Conservation (phyloP, 1,140 invertebrate species). For the Leguminivora glycinivorella region DNA sequence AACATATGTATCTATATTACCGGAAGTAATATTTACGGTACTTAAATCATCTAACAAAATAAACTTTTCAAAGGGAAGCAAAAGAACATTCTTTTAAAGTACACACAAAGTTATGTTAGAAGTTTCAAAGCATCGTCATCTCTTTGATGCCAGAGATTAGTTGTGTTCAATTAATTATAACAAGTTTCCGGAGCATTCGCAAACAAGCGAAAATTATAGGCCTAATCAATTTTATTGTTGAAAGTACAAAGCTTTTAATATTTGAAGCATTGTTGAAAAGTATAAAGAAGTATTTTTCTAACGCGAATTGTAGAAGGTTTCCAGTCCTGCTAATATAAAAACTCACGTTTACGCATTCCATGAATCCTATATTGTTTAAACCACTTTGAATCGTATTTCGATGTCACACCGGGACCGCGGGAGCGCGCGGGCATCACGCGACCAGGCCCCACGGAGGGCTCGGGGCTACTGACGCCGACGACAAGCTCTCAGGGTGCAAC, state of each 20-base stretch:
- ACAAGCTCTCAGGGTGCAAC: constrained; percentile 52
- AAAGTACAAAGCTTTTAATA: neutral
- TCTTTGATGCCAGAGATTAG: constrained; percentile 20
- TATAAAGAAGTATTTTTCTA: neutral
- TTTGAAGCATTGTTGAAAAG: constrained; percentile 9
- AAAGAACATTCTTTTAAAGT: constrained; percentile 23
- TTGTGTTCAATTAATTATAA: constrained; percentile 25
- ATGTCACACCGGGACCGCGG: constrained; percentile 33
- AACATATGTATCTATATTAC: neutral
- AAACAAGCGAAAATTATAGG: neutral
- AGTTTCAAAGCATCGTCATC: constrained; percentile 23
- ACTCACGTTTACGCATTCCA: constrained; percentile 41
- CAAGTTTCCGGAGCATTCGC: constrained; percentile 2
- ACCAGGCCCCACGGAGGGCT: constrained; percentile 58
- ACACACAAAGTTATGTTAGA: constrained; percentile 11
- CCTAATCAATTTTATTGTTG: neutral
- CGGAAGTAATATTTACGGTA: neutral
- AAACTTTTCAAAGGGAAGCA: neutral
- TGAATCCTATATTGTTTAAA: constrained; percentile 22
- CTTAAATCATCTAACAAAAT: constrained; percentile 7
- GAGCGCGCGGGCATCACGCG: constrained; percentile 38
- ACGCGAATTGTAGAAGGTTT: constrained; percentile 38
- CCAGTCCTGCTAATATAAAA: constrained; percentile 43
- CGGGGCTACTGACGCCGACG: constrained; percentile 58
- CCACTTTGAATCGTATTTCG: constrained; percentile 31